Percentiles rank a stretch among this genome's conserved stretches.
Conservation (phyloP, 2,113 vertebrate species). For the Halcyon senegalensis region DNA sequence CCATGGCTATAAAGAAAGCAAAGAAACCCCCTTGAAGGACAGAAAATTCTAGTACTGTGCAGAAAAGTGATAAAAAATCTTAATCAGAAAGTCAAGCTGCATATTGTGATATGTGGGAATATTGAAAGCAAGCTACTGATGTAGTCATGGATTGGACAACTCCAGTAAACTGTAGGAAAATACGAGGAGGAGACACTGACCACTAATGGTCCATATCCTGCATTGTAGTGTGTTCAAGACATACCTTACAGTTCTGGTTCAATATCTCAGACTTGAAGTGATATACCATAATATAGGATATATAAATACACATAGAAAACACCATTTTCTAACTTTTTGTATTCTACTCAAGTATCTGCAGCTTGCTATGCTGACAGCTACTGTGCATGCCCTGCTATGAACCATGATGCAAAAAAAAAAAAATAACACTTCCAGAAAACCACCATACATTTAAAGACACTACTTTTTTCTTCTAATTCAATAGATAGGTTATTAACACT, state of each 20-base stretch:
- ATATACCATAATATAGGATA: not conserved
- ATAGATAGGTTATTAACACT: slow-evolving; percentile 1
- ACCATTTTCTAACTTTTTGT: not conserved
- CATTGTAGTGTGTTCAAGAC: not conserved
- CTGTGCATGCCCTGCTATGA: not conserved
- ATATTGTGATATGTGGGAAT: not conserved
- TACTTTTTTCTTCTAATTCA: not conserved
- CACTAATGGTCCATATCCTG: not conserved
- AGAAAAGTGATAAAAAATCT: not conserved
- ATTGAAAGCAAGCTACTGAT: not conserved
- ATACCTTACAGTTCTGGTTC: not conserved
- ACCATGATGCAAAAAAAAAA: not conserved
- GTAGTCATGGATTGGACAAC: not conserved
- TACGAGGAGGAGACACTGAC: not conserved
- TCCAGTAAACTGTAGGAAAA: not conserved
- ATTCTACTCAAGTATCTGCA: not conserved
- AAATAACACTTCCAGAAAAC: not conserved
- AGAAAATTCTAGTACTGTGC: not conserved
- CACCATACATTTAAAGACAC: not conserved
- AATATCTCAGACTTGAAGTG: not conserved
- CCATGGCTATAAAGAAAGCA: not conserved
- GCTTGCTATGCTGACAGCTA: not conserved
- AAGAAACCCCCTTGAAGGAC: not conserved
- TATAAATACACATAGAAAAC: not conserved
- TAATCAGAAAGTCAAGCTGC: not conserved